Evolutionary conservation across 2,888 invertebrate species (phyloP).

Genomic region (Acanthosepion pharaonis): DNA sequence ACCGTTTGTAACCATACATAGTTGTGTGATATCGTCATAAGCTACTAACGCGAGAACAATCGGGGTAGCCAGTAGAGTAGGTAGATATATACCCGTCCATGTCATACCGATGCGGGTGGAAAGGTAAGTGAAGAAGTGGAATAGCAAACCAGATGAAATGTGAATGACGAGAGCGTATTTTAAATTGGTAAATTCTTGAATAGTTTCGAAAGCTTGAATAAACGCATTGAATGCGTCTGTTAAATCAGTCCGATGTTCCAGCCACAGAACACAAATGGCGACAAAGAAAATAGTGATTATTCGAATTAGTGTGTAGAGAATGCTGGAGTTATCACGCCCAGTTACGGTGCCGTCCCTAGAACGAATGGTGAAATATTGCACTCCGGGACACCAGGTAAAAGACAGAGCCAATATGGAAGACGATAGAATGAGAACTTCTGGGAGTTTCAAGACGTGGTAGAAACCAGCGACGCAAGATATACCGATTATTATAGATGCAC

Average conservation of each 20-base stretch:
- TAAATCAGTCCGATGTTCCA: slow-evolving; percentile 49
- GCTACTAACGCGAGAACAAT: slow-evolving; percentile 52
- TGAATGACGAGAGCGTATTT: slow-evolving; percentile 53
- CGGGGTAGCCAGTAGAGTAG: slow-evolving; percentile 58
- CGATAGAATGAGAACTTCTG: slow-evolving; percentile 54
- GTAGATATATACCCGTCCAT: slow-evolving; percentile 55
- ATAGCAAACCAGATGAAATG: slow-evolving; percentile 52
- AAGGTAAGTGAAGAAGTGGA: slow-evolving; percentile 55
- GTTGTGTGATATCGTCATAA: slow-evolving; percentile 51
- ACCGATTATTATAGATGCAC: neutral
- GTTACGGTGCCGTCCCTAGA: slow-evolving; percentile 52
- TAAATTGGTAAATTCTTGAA: slow-evolving; percentile 49
- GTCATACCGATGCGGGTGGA: slow-evolving; percentile 57
- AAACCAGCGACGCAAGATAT: slow-evolving; percentile 51
- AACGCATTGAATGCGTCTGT: slow-evolving; percentile 51
- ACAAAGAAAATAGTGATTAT: slow-evolving; percentile 50
- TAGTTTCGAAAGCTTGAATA: slow-evolving; percentile 51
- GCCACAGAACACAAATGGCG: slow-evolving; percentile 51
- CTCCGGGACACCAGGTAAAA: slow-evolving; percentile 55
- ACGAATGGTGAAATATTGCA: slow-evolving; percentile 53
- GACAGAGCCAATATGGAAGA: slow-evolving; percentile 53
- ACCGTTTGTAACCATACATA: neutral
- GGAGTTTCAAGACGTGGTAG: slow-evolving; percentile 50
- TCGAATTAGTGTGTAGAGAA: slow-evolving; percentile 54
- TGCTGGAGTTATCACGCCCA: slow-evolving; percentile 54